Percentiles rank a stretch among this genome's conserved stretches.
These are phyloP conservation scores for Perca flavescens DNA, from an alignment of 2,113 vertebrate genomes.

Conservation along the genomic window DNA sequence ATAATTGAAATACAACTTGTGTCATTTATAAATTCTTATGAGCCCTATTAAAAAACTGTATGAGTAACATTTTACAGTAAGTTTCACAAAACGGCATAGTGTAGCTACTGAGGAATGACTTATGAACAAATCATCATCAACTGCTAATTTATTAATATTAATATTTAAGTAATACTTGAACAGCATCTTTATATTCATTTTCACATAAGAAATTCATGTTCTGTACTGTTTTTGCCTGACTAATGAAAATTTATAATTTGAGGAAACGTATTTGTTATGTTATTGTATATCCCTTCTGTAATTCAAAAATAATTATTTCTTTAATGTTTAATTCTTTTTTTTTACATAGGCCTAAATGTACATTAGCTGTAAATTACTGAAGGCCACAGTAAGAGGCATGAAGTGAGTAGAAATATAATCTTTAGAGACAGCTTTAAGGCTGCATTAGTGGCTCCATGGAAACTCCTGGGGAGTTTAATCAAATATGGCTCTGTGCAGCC, in stretches of 20 bases:
- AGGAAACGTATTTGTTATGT: not conserved
- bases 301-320: not conserved
- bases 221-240: not conserved
- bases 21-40: not conserved
- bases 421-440: slow-evolving; percentile 51
- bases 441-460: slow-evolving; percentile 55
- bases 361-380: slow-evolving; percentile 3
- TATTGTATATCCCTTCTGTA: not conserved
- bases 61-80: not conserved
- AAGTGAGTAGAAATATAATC: slow-evolving; percentile 42
- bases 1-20: not conserved
- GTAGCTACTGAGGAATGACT: not conserved
- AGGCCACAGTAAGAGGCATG: slow-evolving; percentile 9
- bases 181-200: not conserved
- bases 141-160: not conserved
- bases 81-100: not conserved
- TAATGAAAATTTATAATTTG: not conserved
- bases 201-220: not conserved
- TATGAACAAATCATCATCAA: not conserved
- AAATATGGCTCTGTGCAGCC: slow-evolving; percentile 62
- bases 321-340: no score
- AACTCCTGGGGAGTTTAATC: slow-evolving; percentile 68
- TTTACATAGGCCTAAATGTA: not conserved
- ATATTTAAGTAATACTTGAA: not conserved
- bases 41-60: not conserved